phyloP scores from a whole-genome alignment of 2,888 invertebrate species.

The Pristionchus mayeri region DNA sequence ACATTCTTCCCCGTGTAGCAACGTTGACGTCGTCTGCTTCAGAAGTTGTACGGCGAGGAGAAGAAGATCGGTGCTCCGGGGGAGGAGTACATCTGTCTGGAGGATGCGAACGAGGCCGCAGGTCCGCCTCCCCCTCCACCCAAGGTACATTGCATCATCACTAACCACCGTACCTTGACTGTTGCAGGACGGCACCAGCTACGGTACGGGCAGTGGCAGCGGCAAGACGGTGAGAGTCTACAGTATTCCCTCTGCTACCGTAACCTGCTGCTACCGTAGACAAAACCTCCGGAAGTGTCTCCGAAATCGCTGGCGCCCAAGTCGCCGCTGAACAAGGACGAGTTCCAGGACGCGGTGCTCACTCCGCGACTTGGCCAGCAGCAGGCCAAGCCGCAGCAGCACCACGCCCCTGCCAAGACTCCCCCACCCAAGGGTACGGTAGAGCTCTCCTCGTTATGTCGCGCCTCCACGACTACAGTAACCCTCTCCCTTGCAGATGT shows the following conservation, averaged over 20 bases:
- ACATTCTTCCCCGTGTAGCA: not conserved
- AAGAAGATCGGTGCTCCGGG: conserved; percentile 19
- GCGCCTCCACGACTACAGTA: no score
- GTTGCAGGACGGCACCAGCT: not conserved
- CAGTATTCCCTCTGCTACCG: not conserved
- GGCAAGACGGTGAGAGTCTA: not conserved
- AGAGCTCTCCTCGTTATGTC: no score
- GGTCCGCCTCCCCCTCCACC: not conserved
- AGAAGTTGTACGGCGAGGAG: conserved; percentile 21
- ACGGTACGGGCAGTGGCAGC: not conserved
- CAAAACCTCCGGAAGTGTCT: not conserved
- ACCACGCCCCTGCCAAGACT: not conserved
- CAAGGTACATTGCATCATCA: not conserved
- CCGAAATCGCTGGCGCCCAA: not conserved
- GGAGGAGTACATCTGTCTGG: conserved; percentile 28
- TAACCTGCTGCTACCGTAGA: not conserved
- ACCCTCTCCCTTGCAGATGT: not conserved
- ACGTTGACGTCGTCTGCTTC: not conserved
- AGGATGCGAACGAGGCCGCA: not conserved
- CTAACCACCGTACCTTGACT: not conserved
- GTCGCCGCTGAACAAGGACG: not conserved
- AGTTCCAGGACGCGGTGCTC: conserved; percentile 22
- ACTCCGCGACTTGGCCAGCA: not conserved
- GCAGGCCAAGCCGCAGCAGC: not conserved
- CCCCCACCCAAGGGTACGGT: conserved; percentile 4